A percentile compares a stretch with the other conserved stretches of the same genome.
These are phyloP conservation scores for Acronicta aceris DNA, from an alignment of 2,888 invertebrate species.

Conservation along the genomic window DNA sequence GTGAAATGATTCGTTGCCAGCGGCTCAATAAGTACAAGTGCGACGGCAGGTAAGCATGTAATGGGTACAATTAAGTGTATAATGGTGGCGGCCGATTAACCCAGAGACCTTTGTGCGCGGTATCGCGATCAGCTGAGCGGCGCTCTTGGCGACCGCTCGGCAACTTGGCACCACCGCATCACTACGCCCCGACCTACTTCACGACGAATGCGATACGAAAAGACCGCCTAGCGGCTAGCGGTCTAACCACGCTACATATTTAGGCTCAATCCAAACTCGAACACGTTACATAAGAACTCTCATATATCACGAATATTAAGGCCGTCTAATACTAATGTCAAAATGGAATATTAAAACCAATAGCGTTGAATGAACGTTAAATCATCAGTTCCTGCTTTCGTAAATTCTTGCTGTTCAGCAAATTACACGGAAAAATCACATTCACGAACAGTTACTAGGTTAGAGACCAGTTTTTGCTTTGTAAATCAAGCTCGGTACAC, in stretches of 20 bases:
- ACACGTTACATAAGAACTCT: conserved; percentile 33
- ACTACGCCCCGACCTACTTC: conserved; percentile 65
- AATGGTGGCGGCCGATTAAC: conserved; percentile 75
- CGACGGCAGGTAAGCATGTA: conserved; percentile 48
- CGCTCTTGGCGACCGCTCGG: conserved; percentile 65
- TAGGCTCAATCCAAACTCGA: conserved; percentile 16
- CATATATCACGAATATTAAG: conserved; percentile 29
- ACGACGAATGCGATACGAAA: conserved; percentile 35
- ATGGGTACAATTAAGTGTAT: conserved; percentile 66
- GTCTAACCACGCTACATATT: conserved; percentile 35
- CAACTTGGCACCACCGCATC: conserved; percentile 64
- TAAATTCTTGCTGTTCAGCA: conserved; percentile 38
- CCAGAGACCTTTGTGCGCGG: conserved; percentile 82
- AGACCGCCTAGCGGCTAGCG: conserved; percentile 35
- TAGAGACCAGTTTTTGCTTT: conserved; percentile 29
- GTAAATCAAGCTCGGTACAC: conserved; percentile 17
- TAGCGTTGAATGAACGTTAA: conserved; percentile 28
- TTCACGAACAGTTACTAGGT: conserved; percentile 30
- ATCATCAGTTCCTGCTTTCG: conserved; percentile 45
- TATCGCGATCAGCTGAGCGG: conserved; percentile 81
- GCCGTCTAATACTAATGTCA: conserved; percentile 21
- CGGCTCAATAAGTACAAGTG: conserved; percentile 28
- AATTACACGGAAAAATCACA: conserved; percentile 33
- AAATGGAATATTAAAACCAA: conserved; percentile 36
- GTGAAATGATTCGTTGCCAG: conserved; percentile 48